Evolutionary conservation across 1,140 invertebrate species (phyloP), one percentile per base, ranked within the genome.

Genomic region (Sinonovacula constricta): DNA sequence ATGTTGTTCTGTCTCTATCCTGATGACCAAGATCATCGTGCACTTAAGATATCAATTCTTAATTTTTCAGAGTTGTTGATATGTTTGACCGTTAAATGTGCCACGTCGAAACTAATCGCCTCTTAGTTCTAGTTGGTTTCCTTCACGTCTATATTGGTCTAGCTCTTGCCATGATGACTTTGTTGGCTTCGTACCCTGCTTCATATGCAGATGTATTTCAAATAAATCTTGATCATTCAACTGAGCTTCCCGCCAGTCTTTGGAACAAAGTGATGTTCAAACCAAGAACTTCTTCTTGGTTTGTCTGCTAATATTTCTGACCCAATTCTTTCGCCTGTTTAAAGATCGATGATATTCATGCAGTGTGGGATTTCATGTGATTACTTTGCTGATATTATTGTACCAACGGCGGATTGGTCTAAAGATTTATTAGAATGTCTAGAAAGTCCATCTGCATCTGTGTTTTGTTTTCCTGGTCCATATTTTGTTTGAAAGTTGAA

Each of bases 1-100:
- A 68, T 3, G 39, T n/a, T 4, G 71, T 75, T 26, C 71, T 24
- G 30, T 65, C 60, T 22, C 71, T 18, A 36, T 60, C 71, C 36
- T 28, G 54, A 62, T 72, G 56, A 66, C 15, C 12, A 45, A 10
- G 7, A 18, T 45, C 39, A 45, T 45, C 7, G 7, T 10, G 18
- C 39, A 18, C 39, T 45, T 45, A 18, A 45, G 18, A 45, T 45
- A 45, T n/a, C n/a, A n/a, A n/a, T n/a, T n/a, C n/a, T 45, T 18
- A 45, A 45, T 45, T 45, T 18, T 18, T 45, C 39, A 18, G 7
- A 45, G 39, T 10, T 18, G 18, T 7, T 45, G 39, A 7, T 7
- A 45, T 18, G 39, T 7, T 45, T 10, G 7, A 45, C 7, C 18
- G 7, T 45, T 10, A 7, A 7, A 45, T 45, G 7, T 45, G n/a